Evolutionary conservation across 1,140 invertebrate genomes (phyloP), one percentile per base, ranked within the genome.

Genomic region (Nasonia vitripennis): DNA sequence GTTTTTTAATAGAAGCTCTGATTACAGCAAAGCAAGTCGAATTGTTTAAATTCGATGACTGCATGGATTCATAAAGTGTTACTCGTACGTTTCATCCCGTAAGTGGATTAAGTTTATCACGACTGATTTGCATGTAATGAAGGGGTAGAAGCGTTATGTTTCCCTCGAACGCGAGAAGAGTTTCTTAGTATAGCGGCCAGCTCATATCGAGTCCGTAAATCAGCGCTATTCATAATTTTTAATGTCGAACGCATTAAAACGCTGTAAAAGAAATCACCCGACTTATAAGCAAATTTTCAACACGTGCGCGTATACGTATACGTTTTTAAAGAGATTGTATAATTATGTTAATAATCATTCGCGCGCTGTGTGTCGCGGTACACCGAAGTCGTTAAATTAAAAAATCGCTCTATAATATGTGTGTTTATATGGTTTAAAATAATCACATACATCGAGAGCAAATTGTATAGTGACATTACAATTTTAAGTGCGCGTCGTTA

Each of bases 111-210:
- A 27, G 68, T 71, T 71, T 71, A 71, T 71, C 68, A 31, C 14
- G 27, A 71, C 68, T 71, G 23, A 71, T 71, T 71, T 71, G 68
- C 68, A 71, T 71, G 68, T 31, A 71, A 71, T 71, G 12, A 71
- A 2, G 68, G 68, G 68, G 68, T 71, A 31, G 68, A 71, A 71
- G 6, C 23, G 31, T 71, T 71, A 71, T 71, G 31, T 71, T 71
- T 71, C 23, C 68, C 31, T 71, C 68, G 23, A 71, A 62, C 23
- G 68, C 68, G 31, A 71, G 31, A 71, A 27, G 68, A 31, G 7
- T 71, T 71, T 31, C 31, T 20, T 9, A 37, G 34, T 37, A 37
- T 37, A 37, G 34, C 2, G 7, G 23, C n/a, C 17, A 62, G 20
- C 31, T 11, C 62, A 67, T 71, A 71, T 71, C 68, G 10, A 31